Conservation (phyloP, 2,888 invertebrate species). For the Macropis europaea region DNA sequence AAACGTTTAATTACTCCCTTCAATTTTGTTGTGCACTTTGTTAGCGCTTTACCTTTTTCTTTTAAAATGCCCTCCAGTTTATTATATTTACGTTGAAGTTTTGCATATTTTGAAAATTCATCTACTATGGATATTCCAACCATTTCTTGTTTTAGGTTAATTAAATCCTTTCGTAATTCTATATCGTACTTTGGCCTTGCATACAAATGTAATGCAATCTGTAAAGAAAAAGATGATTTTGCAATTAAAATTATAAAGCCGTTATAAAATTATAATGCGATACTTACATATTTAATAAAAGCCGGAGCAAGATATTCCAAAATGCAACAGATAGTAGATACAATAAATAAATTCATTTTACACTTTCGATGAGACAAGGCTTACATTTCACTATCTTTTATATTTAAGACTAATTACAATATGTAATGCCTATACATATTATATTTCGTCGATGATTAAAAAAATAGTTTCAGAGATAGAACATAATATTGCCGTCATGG, state of each 20-base stretch:
- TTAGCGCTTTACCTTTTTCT: conserved; percentile 67
- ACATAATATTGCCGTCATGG: too few relatives aligned
- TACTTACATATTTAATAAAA: conserved; percentile 72
- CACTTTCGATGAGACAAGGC: not conserved
- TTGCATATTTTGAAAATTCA: conserved; percentile 79
- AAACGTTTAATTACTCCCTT: not conserved
- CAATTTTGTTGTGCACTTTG: not conserved
- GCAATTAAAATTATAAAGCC: not conserved
- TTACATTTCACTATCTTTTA: conserved; percentile 16
- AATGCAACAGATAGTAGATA: conserved; percentile 68
- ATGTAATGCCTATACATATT: not conserved
- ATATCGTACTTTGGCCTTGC: conserved; percentile 57
- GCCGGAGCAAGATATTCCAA: conserved; percentile 66
- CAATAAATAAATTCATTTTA: conserved; percentile 68
- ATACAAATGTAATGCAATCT: conserved; percentile 65
- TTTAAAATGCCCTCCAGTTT: conserved; percentile 72
- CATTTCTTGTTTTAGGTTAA: conserved; percentile 72
- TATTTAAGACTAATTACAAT: not conserved
- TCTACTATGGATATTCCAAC: conserved; percentile 75
- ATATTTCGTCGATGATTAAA: not conserved
- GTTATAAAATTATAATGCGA: not conserved
- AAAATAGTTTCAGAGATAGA: conserved; percentile 1
- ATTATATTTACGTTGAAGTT: conserved; percentile 75
- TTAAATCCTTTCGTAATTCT: conserved; percentile 63
- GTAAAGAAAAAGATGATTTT: conserved; percentile 14